phyloP scores from a whole-genome alignment of 1,140 invertebrate genomes.

The Solen grandis region DNA sequence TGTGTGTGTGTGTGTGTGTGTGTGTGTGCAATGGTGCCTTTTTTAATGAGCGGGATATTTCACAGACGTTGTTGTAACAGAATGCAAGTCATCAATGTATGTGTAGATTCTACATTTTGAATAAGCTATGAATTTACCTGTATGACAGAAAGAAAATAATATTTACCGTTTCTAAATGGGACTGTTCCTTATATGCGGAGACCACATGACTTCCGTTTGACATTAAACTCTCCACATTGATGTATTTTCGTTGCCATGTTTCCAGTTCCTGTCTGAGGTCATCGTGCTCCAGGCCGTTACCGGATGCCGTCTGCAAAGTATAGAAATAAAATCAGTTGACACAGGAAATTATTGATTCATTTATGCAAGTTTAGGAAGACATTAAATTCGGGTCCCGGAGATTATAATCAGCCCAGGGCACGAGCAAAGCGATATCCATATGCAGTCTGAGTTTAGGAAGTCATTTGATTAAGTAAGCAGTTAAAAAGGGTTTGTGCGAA shows the following conservation, averaged over 20 bases:
- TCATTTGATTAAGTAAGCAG: neutral
- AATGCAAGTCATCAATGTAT: no score
- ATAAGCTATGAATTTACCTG: neutral
- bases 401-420: neutral
- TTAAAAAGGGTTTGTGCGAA: neutral
- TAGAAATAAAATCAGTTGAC: neutral
- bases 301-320: constrained; percentile 43
- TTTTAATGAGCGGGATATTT: no score
- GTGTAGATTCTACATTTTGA: no score
- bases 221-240: constrained; percentile 34
- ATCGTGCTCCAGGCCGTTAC: constrained; percentile 41
- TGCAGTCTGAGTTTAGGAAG: neutral
- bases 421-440: neutral
- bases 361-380: neutral
- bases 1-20: no score
- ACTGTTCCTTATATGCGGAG: neutral
- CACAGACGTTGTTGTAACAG: no score
- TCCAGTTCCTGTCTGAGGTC: constrained; percentile 31
- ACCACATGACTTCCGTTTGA: no score
- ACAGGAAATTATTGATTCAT: neutral
- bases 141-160: neutral
- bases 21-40: no score
- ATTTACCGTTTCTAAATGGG: constrained; percentile 15
- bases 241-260: constrained; percentile 22
- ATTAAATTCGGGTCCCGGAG: neutral